Conservation (phyloP, 1,140 invertebrate species). For the Zophobas atratus region DNA sequence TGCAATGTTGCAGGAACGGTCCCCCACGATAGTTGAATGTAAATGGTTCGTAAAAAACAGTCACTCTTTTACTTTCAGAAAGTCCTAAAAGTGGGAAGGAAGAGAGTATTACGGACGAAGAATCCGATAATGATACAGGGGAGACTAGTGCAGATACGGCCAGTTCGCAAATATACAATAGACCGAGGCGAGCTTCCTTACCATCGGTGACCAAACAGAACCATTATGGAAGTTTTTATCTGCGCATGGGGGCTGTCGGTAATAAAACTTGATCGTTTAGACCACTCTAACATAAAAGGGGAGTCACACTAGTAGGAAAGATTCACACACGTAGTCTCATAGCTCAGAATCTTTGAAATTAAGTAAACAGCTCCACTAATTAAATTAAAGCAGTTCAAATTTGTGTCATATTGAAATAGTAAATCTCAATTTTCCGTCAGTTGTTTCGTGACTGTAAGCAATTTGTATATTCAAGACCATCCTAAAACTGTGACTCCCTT, state of each 20-base stretch:
- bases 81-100: conserved; percentile 45
- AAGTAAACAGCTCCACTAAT: too few species aligned
- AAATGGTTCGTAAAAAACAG: conserved; percentile 12
- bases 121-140: conserved; percentile 61
- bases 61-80: conserved; percentile 49
- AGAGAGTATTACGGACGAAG: conserved; percentile 60
- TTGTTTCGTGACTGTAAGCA: too few species aligned
- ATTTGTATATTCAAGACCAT: too few species aligned
- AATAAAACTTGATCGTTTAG: conserved; percentile 54
- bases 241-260: conserved; percentile 94
- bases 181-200: conserved; percentile 70
- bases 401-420: too few species aligned
- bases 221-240: conserved; percentile 93
- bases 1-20: neutral
- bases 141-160: conserved; percentile 70
- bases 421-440: neutral
- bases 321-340: too few species aligned
- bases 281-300: too few species aligned
- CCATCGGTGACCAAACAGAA: conserved; percentile 73
- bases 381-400: too few species aligned
- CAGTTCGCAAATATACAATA: conserved; percentile 71
- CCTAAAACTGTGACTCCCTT: neutral
- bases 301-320: too few species aligned
- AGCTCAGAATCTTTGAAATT: too few species aligned
- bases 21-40: neutral